A percentile compares a stretch with the other conserved stretches of the same genome.
Evolutionary conservation across 2,797 vertebrate genomes (phyloP).

Genomic region (Pygocentrus nattereri): DNA sequence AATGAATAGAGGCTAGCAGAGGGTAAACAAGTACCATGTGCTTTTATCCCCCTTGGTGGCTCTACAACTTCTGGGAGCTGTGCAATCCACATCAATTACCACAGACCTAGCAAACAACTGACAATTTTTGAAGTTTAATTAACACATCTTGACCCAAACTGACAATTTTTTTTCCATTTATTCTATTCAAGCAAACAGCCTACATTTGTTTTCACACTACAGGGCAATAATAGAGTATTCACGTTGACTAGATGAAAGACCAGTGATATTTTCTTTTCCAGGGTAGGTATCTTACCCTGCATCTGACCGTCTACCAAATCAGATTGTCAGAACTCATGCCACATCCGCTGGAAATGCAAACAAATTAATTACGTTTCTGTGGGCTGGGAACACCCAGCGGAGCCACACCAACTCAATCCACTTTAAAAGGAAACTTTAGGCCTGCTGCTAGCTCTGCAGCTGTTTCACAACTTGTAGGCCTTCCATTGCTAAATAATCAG

Average conservation of each 20-base stretch:
- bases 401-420: conserved; percentile 47
- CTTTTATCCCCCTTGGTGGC: too few species aligned
- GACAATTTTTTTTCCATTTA: too few species aligned
- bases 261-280: conserved; percentile 32
- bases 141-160: too few species aligned
- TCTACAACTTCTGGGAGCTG: too few species aligned
- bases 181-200: conserved; percentile 14
- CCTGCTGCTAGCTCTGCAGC: not conserved
- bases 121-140: too few species aligned
- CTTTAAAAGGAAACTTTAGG: conserved; percentile 47
- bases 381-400: conserved; percentile 60
- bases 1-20: not conserved
- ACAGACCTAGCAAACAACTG: too few species aligned
- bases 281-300: conserved; percentile 52
- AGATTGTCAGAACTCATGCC: conserved; percentile 53
- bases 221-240: conserved; percentile 17
- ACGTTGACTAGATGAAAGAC: conserved; percentile 30
- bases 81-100: too few species aligned
- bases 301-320: conserved; percentile 49
- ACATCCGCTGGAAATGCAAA: conserved; percentile 68
- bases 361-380: conserved; percentile 64
- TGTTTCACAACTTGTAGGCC: conserved; percentile 33
- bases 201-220: conserved; percentile 16
- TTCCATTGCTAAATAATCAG: conserved; percentile 23
- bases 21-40: not conserved